Evolutionary conservation across 2,797 vertebrate genomes (phyloP).

Genomic region (Thunnus albacares): DNA sequence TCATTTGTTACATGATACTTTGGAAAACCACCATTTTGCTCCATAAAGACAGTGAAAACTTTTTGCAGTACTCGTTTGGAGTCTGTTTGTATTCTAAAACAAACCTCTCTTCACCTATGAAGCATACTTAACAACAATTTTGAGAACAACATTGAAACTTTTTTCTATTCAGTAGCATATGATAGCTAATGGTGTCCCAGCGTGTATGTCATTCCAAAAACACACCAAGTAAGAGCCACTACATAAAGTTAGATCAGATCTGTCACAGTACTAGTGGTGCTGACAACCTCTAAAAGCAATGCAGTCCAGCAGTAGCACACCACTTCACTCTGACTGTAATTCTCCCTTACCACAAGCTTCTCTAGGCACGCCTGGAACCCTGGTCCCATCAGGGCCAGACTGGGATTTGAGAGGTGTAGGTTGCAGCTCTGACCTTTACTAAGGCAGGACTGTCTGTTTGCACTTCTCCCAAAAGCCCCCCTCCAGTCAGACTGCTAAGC

Average conservation of each 20-base stretch:
- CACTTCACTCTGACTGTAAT: constrained; percentile 58
- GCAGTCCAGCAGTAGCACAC: constrained; percentile 49
- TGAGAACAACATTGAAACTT: constrained; percentile 42
- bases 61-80: constrained; percentile 54
- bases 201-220: constrained; percentile 57
- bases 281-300: constrained; percentile 75
- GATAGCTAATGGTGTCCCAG: constrained; percentile 48
- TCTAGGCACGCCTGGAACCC: constrained; percentile 77
- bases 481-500: constrained; percentile 82
- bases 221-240: constrained; percentile 54
- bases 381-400: constrained; percentile 71
- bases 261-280: constrained; percentile 72
- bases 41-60: constrained; percentile 72
- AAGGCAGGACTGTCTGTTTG: constrained; percentile 85
- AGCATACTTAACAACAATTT: constrained; percentile 48
- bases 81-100: constrained; percentile 56
- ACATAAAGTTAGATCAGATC: constrained; percentile 74
- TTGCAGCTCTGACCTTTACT: constrained; percentile 86
- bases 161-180: constrained; percentile 48
- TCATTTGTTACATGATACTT: constrained; percentile 78
- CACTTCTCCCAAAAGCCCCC: constrained; percentile 81
- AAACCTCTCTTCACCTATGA: constrained; percentile 55
- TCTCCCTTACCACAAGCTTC: constrained; percentile 76
- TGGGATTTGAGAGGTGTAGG: constrained; percentile 83
- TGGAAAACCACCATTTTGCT: constrained; percentile 70